Conservation (phyloP, 2,888 invertebrate species). For the Cotesia congregata region DNA sequence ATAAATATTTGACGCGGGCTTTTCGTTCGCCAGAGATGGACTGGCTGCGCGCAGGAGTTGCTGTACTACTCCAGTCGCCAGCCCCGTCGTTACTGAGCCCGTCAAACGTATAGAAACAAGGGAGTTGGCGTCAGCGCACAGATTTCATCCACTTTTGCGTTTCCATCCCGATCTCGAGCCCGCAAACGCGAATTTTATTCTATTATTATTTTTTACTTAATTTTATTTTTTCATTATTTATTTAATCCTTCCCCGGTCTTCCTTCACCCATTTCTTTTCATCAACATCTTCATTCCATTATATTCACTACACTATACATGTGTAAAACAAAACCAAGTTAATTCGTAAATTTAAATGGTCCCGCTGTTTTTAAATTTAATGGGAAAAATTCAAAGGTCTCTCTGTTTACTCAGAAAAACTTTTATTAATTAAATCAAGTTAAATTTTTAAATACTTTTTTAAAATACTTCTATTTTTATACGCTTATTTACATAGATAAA, state of each 20-base stretch:
- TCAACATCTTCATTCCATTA: background rate
- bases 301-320: background rate
- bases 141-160: constrained; percentile 36
- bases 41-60: constrained; percentile 36
- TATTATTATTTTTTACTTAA: constrained; percentile 4
- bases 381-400: background rate
- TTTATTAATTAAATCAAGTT: background rate
- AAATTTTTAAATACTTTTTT: background rate
- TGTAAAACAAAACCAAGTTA: background rate
- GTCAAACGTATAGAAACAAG: constrained; percentile 11
- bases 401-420: background rate
- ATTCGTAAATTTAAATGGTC: background rate
- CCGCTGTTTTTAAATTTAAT: background rate
- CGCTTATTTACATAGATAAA: background rate
- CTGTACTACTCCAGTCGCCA: constrained; percentile 37
- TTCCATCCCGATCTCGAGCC: constrained; percentile 7
- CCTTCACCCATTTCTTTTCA: background rate
- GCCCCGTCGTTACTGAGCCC: constrained; percentile 40
- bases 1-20: constrained; percentile 32
- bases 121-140: constrained; percentile 41
- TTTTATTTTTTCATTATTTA: constrained; percentile 4
- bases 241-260: background rate
- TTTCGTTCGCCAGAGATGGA: constrained; percentile 30
- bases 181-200: constrained; percentile 17
- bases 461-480: background rate